Percentiles rank a stretch among this genome's conserved stretches.
These are phyloP conservation scores for Gambelia wislizenii DNA, from an alignment of 2,797 vertebrate species.

Conservation along the genomic window DNA sequence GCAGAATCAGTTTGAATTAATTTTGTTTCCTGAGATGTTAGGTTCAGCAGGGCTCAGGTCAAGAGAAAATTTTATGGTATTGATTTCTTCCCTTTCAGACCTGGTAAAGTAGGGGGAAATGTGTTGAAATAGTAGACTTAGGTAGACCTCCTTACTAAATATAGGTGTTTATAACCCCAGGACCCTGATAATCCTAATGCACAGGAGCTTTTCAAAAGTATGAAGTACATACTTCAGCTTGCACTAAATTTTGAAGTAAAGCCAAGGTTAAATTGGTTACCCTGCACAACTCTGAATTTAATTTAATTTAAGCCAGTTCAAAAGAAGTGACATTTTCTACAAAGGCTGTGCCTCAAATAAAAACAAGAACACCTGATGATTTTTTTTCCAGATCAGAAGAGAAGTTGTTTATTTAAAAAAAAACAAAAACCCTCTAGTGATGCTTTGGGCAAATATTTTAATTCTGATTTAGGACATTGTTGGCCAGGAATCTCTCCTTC, in stretches of 20 bases:
- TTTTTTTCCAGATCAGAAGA: neutral
- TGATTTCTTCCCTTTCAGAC: neutral
- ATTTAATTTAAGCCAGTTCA: neutral
- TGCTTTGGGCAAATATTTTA: neutral
- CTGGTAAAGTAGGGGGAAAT: neutral
- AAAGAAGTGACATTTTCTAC: neutral
- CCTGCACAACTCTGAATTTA: neutral
- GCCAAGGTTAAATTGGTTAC: neutral
- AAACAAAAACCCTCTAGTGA: neutral
- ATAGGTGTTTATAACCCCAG: neutral
- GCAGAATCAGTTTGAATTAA: constrained; percentile 12
- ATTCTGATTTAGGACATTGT: neutral
- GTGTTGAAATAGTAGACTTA: neutral
- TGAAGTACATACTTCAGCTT: neutral
- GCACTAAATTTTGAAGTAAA: neutral
- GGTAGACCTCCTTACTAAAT: neutral
- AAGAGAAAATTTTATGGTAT: neutral
- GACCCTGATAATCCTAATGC: neutral
- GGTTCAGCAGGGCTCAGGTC: neutral
- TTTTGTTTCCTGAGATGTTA: neutral
- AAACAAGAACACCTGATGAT: neutral
- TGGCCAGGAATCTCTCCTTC: neutral
- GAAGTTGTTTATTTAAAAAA: neutral
- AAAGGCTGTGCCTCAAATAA: neutral
- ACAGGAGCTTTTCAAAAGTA: neutral